These are phyloP conservation scores for Ochotona princeps DNA, from an alignment of 2,113 vertebrate genomes.

Conservation along the genomic window DNA sequence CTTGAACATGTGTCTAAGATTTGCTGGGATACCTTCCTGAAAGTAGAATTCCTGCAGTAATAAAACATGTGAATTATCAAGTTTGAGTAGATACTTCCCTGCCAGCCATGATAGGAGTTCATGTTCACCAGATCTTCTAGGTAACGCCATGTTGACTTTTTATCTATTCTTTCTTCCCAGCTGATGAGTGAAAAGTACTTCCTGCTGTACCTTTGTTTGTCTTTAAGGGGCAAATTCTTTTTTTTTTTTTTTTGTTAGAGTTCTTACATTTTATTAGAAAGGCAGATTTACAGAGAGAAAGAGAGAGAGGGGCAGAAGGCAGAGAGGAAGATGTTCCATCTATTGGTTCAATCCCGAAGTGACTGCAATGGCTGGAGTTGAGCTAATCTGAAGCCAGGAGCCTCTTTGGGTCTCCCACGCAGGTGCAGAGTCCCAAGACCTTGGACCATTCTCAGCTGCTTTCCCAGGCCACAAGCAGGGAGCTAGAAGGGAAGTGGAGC, in stretches of 20 bases:
- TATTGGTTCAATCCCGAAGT: too few species aligned
- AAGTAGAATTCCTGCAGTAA: background rate
- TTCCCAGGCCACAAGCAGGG: too few species aligned
- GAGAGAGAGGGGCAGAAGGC: too few species aligned
- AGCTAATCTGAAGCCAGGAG: too few species aligned
- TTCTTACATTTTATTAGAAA: too few species aligned
- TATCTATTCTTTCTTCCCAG: background rate
- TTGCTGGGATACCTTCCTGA: background rate
- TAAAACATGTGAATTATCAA: background rate
- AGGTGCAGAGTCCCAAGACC: too few species aligned
- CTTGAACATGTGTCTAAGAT: background rate
- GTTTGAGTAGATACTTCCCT: background rate
- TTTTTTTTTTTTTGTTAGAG: background rate
- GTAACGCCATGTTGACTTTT: background rate
- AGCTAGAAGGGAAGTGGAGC: too few species aligned
- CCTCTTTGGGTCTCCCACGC: too few species aligned
- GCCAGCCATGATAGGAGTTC: background rate
- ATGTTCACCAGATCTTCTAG: background rate
- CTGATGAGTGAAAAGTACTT: background rate
- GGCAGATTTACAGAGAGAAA: too few species aligned
- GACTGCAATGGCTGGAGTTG: too few species aligned
- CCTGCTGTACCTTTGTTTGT: background rate
- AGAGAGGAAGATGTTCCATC: too few species aligned
- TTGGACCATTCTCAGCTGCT: too few species aligned
- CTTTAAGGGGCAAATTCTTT: background rate